A percentile compares a stretch with the other conserved stretches of the same genome.
phyloP scores from a whole-genome alignment of 2,797 vertebrate species.

The Chiloscyllium punctatum region DNA sequence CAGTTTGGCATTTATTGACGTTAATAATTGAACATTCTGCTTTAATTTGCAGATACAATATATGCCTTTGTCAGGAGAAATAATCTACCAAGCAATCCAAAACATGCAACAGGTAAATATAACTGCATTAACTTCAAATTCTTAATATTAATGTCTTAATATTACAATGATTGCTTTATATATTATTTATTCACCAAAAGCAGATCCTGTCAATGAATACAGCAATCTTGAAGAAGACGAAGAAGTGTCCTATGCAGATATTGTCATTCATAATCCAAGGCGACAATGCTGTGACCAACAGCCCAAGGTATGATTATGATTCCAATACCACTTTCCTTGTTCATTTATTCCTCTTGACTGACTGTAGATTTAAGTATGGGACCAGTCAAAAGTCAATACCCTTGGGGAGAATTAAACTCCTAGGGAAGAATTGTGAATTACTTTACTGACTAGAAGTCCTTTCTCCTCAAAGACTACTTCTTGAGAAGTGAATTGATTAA shows the following conservation, averaged over 20 bases:
- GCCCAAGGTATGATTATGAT: background rate
- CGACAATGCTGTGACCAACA: background rate
- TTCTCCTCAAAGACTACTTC: background rate
- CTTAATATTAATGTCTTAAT: background rate
- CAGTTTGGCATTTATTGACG: background rate
- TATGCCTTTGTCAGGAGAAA: conserved; percentile 11
- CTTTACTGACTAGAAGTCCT: background rate
- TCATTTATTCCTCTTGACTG: background rate
- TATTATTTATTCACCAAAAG: background rate
- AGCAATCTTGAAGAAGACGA: background rate
- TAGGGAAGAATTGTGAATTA: background rate
- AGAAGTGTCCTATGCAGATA: conserved; percentile 30
- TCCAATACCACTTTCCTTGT: background rate
- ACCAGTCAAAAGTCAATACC: background rate
- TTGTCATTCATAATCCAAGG: conserved; percentile 3
- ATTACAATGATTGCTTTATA: background rate
- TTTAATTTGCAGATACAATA: conserved; percentile 23
- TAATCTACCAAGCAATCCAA: no score
- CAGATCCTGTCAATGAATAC: background rate
- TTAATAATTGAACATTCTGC: background rate
- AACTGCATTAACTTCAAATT: background rate
- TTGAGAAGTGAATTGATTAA: background rate
- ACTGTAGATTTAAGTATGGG: background rate
- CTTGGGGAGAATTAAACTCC: background rate
- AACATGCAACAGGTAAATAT: background rate